A percentile compares a stretch with the other conserved stretches of the same genome.
These are phyloP conservation scores for Notothenia coriiceps DNA, from an alignment of 2,113 vertebrate species.

Conservation along the genomic window DNA sequence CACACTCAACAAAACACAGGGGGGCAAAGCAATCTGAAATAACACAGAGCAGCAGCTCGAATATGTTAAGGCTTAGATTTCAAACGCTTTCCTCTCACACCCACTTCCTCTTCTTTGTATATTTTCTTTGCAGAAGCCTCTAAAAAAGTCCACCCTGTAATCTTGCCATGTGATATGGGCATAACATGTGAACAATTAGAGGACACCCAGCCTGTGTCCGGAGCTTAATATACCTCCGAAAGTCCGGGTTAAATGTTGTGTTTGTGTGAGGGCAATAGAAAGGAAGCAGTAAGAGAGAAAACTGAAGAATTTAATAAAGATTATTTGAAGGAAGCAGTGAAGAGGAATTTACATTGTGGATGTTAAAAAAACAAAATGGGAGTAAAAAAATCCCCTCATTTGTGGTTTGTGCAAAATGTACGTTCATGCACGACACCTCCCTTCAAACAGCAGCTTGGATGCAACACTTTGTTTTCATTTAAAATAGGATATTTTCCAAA, in stretches of 20 bases:
- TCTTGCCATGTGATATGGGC: constrained; percentile 6
- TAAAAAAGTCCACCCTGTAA: constrained; percentile 40
- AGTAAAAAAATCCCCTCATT: constrained; percentile 30
- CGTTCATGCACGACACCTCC: constrained; percentile 6
- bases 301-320: background rate
- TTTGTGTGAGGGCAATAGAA: background rate
- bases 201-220: constrained; percentile 1
- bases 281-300: background rate
- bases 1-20: background rate
- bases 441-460: constrained; percentile 40
- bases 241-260: constrained; percentile 6
- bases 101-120: constrained; percentile 37
- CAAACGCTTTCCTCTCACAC: constrained; percentile 9
- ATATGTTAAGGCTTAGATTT: constrained; percentile 19
- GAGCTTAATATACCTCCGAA: constrained; percentile 31
- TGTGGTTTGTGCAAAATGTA: constrained; percentile 39
- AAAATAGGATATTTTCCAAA: constrained; percentile 50
- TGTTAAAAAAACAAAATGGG: background rate
- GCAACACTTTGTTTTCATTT: constrained; percentile 46
- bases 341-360: background rate
- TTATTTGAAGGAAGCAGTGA: background rate
- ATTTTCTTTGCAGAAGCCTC: constrained; percentile 29
- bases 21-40: background rate
- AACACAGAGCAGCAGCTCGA: constrained; percentile 4
- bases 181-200: constrained; percentile 28